Evolutionary conservation across 2,797 vertebrate species (phyloP).

Genomic region (Chrysolophus pictus): DNA sequence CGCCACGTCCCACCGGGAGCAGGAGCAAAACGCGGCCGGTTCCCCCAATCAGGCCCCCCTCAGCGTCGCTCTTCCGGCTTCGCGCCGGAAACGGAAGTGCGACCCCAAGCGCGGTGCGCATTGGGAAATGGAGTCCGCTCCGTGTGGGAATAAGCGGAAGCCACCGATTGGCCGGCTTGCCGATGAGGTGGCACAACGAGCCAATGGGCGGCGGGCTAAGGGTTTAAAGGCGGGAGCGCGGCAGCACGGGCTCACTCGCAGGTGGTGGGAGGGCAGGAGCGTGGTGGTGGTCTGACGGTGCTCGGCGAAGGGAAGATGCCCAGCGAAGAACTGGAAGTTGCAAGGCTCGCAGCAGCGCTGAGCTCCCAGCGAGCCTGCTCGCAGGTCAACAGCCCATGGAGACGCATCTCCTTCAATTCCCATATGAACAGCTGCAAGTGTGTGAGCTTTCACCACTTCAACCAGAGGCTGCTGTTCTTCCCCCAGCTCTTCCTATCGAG

Average conservation of each 20-base stretch:
- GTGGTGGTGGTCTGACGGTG: fast-evolving
- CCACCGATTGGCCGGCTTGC: background rate
- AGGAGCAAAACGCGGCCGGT: no score
- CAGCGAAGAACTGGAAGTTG: no score
- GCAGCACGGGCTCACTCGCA: fast-evolving
- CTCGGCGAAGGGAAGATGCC: no score
- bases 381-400: no score
- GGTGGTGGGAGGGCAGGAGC: fast-evolving
- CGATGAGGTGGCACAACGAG: fast-evolving
- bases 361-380: no score
- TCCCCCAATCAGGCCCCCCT: no score
- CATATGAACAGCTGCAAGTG: background rate
- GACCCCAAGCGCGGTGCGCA: fast-evolving
- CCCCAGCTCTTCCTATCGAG: background rate
- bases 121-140: background rate
- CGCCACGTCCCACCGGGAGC: no score
- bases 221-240: background rate
- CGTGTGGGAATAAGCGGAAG: background rate
- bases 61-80: fast-evolving
- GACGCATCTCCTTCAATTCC: background rate
- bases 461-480: background rate
- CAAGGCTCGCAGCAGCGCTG: no score
- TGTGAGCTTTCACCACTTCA: fast-evolving
- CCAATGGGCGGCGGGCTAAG: background rate
- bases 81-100: background rate